phyloP scores from a whole-genome alignment of 64 coral and sea anemone genomes.

The Montipora capricornis region DNA sequence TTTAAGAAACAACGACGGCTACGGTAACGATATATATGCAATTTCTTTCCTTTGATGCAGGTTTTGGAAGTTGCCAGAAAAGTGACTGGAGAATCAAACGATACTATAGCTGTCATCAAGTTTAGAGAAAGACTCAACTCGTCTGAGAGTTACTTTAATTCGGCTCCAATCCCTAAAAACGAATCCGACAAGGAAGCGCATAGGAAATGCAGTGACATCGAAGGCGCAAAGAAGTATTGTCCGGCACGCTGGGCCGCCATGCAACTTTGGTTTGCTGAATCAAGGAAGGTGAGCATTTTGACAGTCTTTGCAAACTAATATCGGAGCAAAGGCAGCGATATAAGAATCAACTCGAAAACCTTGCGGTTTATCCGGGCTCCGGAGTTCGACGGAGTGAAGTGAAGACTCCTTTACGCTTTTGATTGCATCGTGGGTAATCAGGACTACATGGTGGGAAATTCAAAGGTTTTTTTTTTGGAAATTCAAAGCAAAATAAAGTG shows the following conservation, averaged over 20 bases:
- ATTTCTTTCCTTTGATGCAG: not conserved
- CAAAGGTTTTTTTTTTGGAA: too few species aligned
- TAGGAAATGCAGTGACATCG: constrained; percentile 52
- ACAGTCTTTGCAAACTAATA: not conserved
- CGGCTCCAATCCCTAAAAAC: constrained; percentile 68
- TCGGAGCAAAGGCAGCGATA: too few species aligned
- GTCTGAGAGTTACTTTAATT: constrained; percentile 70
- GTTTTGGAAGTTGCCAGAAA: constrained; percentile 44
- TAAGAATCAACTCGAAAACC: too few species aligned
- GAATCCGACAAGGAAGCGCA: constrained; percentile 74
- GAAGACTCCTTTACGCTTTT: too few species aligned
- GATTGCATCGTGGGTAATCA: too few species aligned
- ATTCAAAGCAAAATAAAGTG: too few species aligned
- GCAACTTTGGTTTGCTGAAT: constrained; percentile 79
- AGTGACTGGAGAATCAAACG: constrained; percentile 25
- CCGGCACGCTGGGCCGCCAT: constrained; percentile 79
- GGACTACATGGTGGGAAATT: too few species aligned
- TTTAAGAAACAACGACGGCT: not conserved
- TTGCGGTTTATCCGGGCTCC: too few species aligned
- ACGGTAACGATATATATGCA: not conserved
- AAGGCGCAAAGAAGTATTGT: constrained; percentile 80
- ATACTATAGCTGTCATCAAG: constrained; percentile 12
- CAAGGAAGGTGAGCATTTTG: constrained; percentile 60
- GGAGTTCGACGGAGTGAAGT: too few species aligned
- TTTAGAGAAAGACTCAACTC: constrained; percentile 69